Base-by-base conservation (phyloP, 2,888 invertebrate genomes). In the Athalia cordata region DNA sequence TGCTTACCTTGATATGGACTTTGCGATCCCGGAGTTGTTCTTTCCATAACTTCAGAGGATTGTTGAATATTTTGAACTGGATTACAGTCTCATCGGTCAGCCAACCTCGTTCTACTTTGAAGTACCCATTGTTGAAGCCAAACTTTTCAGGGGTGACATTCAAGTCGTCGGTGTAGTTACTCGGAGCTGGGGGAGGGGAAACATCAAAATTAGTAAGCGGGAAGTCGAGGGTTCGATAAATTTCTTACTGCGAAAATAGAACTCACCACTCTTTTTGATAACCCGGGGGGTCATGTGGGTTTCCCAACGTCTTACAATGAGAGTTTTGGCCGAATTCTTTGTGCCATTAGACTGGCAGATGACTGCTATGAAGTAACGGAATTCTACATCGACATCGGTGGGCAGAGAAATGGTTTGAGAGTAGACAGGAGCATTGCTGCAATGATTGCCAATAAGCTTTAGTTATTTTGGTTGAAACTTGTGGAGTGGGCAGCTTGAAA, bases 11-110 rank as follows among this genome's bases (percentile, higher is more conserved):
- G 66, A 96, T 93, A 85, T 93, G 93, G 84, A 96, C 92, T 80
- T 92, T 90, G 83, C 94, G 93, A 82, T 93, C 94, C 83, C 93
- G 92, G 84, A 95, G 92, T 82, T 94, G 94, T 84, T 94, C 94
- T 85, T 95, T 95, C 93, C 93, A 94, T 75, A 97, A 92, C 82
- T 94, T 94, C 78, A 97, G 93, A 1, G 97, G 95, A 85, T 95
- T 94, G 85, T 95, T 95, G 84, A 94, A 93, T 85, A 97, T 93
- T 89, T 97, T 96, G 80, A 98, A 93, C 88, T 97, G 97, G 67
- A 98, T 92, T 77, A 96, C 92, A n/a, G 95, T 95, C 88, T 96
- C 96, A 81, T 93, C 93, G 59, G 95, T 96, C 49, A 97, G 91
- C 97, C 97, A 98, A 11, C 97, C 97, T 82, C 94, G 93, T 86